Evolutionary conservation across 2,113 vertebrate species (phyloP).

Genomic region (Zapus hudsonius): DNA sequence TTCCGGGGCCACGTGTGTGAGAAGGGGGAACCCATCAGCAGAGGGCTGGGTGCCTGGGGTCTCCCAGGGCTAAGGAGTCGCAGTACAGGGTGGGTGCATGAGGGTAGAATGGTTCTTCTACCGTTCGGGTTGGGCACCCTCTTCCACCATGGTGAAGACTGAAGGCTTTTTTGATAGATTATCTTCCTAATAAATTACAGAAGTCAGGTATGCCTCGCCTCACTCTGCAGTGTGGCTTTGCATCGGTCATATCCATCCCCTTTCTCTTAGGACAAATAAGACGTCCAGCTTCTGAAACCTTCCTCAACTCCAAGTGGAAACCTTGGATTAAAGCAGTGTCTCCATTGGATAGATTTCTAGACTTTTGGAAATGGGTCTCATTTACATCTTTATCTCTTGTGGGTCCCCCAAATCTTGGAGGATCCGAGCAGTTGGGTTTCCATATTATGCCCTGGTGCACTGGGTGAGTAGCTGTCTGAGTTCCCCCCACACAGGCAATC

Average conservation of each 20-base stretch:
- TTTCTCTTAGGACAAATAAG: background rate
- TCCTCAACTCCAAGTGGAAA: constrained; percentile 52
- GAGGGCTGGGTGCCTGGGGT: background rate
- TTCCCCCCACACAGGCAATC: background rate
- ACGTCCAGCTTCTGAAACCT: background rate
- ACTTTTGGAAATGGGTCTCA: constrained; percentile 19
- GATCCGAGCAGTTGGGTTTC: background rate
- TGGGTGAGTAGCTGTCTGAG: background rate
- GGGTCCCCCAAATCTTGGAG: background rate
- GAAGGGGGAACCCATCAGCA: background rate
- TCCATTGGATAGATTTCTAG: background rate
- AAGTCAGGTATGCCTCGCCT: background rate
- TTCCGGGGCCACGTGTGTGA: constrained; percentile 67
- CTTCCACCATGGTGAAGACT: background rate
- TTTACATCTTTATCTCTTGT: constrained; percentile 13
- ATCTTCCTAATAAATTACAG: background rate
- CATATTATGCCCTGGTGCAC: background rate
- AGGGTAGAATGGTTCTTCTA: background rate
- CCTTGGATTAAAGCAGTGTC: constrained; percentile 48
- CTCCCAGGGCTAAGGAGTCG: background rate
- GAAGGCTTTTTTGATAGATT: background rate
- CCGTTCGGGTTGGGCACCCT: too few relatives aligned
- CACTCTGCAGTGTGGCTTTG: background rate
- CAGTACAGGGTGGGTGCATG: background rate
- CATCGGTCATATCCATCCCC: background rate